Percentiles rank a stretch among this genome's conserved stretches.
phyloP scores from a whole-genome alignment of 2,888 invertebrate species.

The Heliconius charithonia region DNA sequence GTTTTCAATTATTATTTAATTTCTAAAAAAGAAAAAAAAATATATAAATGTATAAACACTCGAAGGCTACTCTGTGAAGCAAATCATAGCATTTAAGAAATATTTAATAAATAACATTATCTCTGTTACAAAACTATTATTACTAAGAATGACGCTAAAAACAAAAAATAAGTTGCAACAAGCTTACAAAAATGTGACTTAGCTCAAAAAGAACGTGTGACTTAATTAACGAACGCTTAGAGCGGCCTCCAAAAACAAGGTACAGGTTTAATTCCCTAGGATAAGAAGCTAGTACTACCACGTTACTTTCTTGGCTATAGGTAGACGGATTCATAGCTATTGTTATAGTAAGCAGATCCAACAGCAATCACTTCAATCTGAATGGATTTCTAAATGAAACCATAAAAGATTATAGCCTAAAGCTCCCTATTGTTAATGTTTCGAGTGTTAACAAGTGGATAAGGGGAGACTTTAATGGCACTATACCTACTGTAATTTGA shows the following conservation, averaged over 20 bases:
- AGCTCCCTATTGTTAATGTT: constrained; percentile 26
- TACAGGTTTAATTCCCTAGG: background rate
- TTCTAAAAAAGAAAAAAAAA: too few relatives aligned
- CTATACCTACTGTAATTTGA: background rate
- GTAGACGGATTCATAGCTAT: background rate
- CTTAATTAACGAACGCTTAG: background rate
- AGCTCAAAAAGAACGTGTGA: background rate
- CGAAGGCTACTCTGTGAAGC: too few relatives aligned
- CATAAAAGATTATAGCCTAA: constrained; percentile 30
- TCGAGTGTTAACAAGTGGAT: constrained; percentile 14
- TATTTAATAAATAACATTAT: too few relatives aligned
- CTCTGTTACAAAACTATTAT: too few relatives aligned
- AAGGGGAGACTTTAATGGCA: background rate
- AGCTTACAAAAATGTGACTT: too few relatives aligned
- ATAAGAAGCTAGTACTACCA: background rate
- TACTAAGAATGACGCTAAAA: too few relatives aligned
- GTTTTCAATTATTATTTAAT: too few relatives aligned
- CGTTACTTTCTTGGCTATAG: background rate
- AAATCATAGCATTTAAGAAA: too few relatives aligned
- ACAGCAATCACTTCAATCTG: constrained; percentile 24
- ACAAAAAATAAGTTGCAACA: too few relatives aligned
- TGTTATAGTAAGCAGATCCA: background rate
- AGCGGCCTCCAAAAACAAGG: background rate
- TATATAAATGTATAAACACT: too few relatives aligned
- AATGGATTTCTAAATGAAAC: constrained; percentile 29